Evolutionary conservation across 2,113 vertebrate genomes (phyloP).

Genomic region (Noctilio leporinus): DNA sequence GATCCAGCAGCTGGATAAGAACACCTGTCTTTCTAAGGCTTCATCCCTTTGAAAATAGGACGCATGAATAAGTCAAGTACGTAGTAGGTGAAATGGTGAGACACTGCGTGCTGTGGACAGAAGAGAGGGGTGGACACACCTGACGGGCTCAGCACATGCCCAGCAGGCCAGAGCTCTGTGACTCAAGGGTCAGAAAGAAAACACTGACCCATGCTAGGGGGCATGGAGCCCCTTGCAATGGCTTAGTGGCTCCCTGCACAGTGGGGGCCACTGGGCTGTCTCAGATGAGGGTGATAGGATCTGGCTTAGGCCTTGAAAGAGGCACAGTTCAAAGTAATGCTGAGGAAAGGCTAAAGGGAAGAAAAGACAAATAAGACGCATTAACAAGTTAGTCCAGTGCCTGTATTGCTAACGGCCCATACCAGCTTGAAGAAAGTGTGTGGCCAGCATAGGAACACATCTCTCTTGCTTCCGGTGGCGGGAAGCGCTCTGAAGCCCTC

Average conservation of each 20-base stretch:
- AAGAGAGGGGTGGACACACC: accelerated
- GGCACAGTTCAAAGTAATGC: not conserved
- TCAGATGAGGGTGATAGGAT: not conserved
- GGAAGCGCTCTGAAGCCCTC: not conserved
- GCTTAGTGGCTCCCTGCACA: not conserved
- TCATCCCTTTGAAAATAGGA: not conserved
- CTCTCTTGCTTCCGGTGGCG: not conserved
- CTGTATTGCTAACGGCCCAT: not conserved
- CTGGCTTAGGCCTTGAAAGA: not conserved
- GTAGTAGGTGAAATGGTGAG: not conserved
- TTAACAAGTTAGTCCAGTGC: not conserved
- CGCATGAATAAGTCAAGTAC: not conserved
- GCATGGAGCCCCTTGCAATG: not conserved
- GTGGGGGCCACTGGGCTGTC: not conserved
- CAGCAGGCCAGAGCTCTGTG: too few species aligned
- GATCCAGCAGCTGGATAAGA: not conserved
- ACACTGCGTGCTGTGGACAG: too few species aligned
- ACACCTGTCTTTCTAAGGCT: not conserved
- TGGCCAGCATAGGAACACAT: not conserved
- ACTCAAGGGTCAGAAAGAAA: not conserved
- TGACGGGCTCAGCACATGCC: not conserved
- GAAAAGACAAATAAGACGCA: not conserved
- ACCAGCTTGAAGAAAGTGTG: not conserved
- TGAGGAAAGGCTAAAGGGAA: not conserved
- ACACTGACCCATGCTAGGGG: accelerated